Evolutionary conservation across 2,113 vertebrate species (phyloP), one percentile per base, ranked within the genome.

Genomic region (Falcunculus frontatus): DNA sequence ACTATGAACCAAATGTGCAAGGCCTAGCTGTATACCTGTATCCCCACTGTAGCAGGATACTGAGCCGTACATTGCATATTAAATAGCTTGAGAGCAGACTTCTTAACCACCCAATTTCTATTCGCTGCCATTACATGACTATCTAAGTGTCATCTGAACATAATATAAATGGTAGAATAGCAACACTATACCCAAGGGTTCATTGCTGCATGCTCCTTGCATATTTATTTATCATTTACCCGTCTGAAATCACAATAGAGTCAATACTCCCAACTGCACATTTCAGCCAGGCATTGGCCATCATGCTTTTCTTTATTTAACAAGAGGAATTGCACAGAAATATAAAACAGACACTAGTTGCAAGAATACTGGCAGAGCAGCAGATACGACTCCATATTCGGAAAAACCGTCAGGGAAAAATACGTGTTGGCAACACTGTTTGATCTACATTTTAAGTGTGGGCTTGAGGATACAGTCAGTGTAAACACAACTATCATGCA

Each of bases 291-390:
- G 46, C 53, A 59, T 23, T 62, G 57, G 29, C 26, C n/a, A 73
- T 79, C 72, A 37, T 37, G 42, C 5, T 87, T 84, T 80, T 64
- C 56, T 50, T 79, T 73, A n/a, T 76, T 84, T 88, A 79, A 47
- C 22, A 79, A 73, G 55, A 91, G 26, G 70, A 82, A 82, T 64
- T 87, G 41, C 35, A 35, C 30, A 57, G 77, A 93, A 93, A 96
- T 96, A 56, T 49, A 94, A 96, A 94, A 16, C 91, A 96, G 91
- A 85, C 67, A 69, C 67, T 39, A 64, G 53, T 37, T 65, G 15
- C 60, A 92, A 82, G 74, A 87, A 37, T 41, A 87, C 56, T 95
- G 87, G 91, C 84, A 96, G 70, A 87, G 32, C 30, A 87, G 74
- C 62, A 92, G 92, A 93, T 92, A 64, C 53, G 30, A 95, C 16